phyloP scores from a whole-genome alignment of 2,888 invertebrate genomes.

The Opisthograptis luteolata region DNA sequence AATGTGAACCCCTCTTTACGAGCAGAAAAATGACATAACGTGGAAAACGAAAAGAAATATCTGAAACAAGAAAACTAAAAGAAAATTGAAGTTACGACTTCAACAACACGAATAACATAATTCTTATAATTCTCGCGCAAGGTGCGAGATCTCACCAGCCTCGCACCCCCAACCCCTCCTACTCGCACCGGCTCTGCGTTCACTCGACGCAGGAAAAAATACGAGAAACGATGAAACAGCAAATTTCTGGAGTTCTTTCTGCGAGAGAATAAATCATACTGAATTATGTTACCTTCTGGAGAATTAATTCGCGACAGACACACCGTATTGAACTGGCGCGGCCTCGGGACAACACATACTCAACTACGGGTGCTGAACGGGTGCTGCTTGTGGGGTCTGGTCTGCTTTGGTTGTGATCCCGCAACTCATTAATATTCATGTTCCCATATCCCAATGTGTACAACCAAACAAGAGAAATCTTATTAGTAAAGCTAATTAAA shows the following conservation, averaged over 20 bases:
- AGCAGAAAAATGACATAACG: too few relatives aligned
- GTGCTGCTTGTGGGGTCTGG: too few relatives aligned
- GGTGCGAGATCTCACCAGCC: neutral
- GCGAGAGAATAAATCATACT: constrained; percentile 14
- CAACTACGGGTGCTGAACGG: too few relatives aligned
- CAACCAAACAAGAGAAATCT: too few relatives aligned
- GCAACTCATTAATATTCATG: too few relatives aligned
- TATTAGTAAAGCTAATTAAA: too few relatives aligned
- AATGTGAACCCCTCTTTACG: too few relatives aligned
- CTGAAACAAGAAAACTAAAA: neutral
- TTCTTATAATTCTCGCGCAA: neutral
- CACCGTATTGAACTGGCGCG: neutral
- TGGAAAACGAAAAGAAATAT: neutral
- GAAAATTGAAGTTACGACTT: neutral
- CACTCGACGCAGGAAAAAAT: constrained; percentile 4
- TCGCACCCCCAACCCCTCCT: too few relatives aligned
- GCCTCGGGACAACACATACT: neutral
- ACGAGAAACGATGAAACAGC: constrained; percentile 9
- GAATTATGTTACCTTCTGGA: constrained; percentile 12
- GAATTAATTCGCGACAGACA: constrained; percentile 6
- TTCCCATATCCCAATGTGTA: too few relatives aligned
- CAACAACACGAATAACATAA: constrained; percentile 1
- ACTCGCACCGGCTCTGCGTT: constrained; percentile 2
- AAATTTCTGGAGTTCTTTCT: neutral
- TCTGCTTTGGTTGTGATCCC: too few relatives aligned